Evolutionary conservation across 2,888 invertebrate genomes (phyloP).

Genomic region (Agrilus biguttatus): DNA sequence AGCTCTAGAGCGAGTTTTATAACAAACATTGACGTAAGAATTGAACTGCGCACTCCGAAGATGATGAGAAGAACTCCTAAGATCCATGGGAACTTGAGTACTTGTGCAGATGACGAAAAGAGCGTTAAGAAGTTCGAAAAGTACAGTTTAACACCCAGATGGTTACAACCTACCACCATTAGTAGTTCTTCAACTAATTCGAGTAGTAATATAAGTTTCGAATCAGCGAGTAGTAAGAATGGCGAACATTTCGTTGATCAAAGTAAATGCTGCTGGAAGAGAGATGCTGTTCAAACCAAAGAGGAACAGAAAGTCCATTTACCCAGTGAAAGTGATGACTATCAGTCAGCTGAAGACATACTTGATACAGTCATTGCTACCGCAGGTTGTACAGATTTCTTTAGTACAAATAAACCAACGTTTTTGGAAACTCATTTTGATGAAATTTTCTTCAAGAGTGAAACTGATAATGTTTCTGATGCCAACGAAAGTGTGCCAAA

Average conservation of each 20-base stretch:
- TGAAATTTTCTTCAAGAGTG: constrained; percentile 15
- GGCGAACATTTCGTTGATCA: constrained; percentile 11
- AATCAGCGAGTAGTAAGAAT: constrained; percentile 32
- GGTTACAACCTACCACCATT: constrained; percentile 22
- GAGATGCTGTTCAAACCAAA: constrained; percentile 12
- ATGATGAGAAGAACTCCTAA: constrained; percentile 51
- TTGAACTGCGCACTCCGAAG: constrained; percentile 36
- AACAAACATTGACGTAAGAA: constrained; percentile 8
- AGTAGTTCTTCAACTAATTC: constrained; percentile 21
- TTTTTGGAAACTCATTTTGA: constrained; percentile 30
- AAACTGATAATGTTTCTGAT: constrained; percentile 11
- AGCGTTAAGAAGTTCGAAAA: constrained; percentile 40
- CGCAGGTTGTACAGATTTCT: constrained; percentile 28
- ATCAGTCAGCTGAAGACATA: constrained; percentile 42
- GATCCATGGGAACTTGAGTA: constrained; percentile 47
- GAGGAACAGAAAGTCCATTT: constrained; percentile 7
- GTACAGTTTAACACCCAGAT: constrained; percentile 20
- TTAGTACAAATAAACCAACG: constrained; percentile 21
- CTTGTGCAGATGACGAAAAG: constrained; percentile 49
- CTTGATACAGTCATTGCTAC: constrained; percentile 28
- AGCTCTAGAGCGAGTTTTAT: constrained; percentile 50
- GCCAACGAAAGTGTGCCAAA: constrained; percentile 2
- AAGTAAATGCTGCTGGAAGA: constrained; percentile 17
- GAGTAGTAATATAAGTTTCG: constrained; percentile 36
- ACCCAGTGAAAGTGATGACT: constrained; percentile 25